Conservation (phyloP, 2,797 vertebrate genomes). For the Alosa sapidissima region DNA sequence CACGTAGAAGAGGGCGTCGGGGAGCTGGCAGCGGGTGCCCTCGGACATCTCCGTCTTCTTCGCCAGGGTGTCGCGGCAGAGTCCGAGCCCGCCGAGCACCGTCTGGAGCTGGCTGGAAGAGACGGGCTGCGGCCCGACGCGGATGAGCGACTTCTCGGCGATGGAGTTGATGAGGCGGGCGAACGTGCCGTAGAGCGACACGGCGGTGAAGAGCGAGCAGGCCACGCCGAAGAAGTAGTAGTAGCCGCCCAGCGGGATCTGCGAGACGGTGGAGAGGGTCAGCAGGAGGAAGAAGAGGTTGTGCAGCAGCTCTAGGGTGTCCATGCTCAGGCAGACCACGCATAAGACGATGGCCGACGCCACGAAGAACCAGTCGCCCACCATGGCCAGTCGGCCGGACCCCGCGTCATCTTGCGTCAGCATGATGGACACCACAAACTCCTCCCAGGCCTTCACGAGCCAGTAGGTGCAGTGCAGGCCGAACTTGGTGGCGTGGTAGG, state of each 20-base stretch:
- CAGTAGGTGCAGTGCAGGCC: constrained; percentile 81
- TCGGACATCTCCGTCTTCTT: constrained; percentile 34
- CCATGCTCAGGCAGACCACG: constrained; percentile 76
- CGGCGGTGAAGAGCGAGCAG: constrained; percentile 73
- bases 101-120: constrained; percentile 68
- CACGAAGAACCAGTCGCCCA: constrained; percentile 88
- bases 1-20: constrained; percentile 83
- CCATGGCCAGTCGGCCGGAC: constrained; percentile 70
- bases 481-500: constrained; percentile 84
- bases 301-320: constrained; percentile 80
- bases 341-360: constrained; percentile 72
- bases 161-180: constrained; percentile 85
- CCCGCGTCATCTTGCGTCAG: constrained; percentile 44
- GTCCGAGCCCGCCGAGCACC: constrained; percentile 45
- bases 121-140: constrained; percentile 75
- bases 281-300: constrained; percentile 79
- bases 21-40: constrained; percentile 53
- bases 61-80: constrained; percentile 29
- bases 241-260: constrained; percentile 72
- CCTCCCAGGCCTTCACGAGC: constrained; percentile 86
- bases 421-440: constrained; percentile 72
- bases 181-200: constrained; percentile 81
- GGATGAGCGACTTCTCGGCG: constrained; percentile 84
- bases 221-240: constrained; percentile 79
- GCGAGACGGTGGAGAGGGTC: constrained; percentile 75